Evolutionary conservation across 2,113 vertebrate genomes (phyloP), one percentile per base, ranked within the genome.

Genomic region (Oncorhynchus clarkii): DNA sequence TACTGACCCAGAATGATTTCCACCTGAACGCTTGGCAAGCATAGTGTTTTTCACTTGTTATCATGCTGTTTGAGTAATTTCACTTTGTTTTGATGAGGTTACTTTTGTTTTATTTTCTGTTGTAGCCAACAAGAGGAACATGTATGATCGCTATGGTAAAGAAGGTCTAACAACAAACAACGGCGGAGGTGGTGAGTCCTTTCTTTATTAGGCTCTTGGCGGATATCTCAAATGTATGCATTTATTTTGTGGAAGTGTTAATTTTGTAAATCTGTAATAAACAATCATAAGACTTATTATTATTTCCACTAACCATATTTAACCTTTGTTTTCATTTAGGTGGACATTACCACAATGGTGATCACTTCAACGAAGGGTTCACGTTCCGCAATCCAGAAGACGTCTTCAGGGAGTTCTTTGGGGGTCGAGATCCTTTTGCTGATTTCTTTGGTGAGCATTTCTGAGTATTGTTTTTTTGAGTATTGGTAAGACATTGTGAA

Each of bases 361-460:
- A 90, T 1, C 88, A 87, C 0, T 97, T 96, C 82, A 91, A 86
- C 1, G 85, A 88, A 66, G 80, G 92, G 31, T 98, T 98, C 89
- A 96, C 95, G 85, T 99, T 98, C 96, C 96, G 96, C 29, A 98
- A 97, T 85, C 97, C 97, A 78, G 94, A 99, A 0, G 97, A 99
- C 7, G 96, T 99, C 74, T 99, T 99, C 75, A 94, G 96, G 92
- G 97, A 99, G 80, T 98, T 98, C 87, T 99, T 99, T 73, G 96
- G 95, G 29, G 96, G 93, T 88, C 92, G 93, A 83, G 97, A 98
- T 88, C 97, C 97, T 0, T 97, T 96, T 88, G 93, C 94, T 12
- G 95, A 98, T 0, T 94, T 99, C 75, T 97, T 98, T 0, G 96
- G 97, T 99, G 80, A 92, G 84, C 24, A 62, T 22, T 22, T 62